Evolutionary conservation across 2,113 vertebrate genomes (phyloP), one percentile per base, ranked within the genome.

Genomic region (Lamprologus speciosus): DNA sequence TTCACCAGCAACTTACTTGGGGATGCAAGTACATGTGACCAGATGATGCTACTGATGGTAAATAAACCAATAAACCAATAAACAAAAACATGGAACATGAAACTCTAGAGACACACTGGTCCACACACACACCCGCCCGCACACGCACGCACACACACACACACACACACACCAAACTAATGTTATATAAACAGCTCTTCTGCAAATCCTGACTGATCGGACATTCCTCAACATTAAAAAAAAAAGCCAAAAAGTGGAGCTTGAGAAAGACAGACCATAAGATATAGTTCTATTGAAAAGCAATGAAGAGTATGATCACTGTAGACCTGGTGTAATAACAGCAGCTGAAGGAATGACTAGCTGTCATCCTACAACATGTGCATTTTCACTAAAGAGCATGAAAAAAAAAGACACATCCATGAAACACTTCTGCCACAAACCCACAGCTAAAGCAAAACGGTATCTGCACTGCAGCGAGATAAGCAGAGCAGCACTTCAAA

Each of bases 121-220:
- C 7, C 7, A 21, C 55, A 11, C 19, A 37, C 17, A 4, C 17
- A 37, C 21, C 21, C 21, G 21, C 21, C 21, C 21, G 21, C 7
- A n/a, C 55, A 14, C 19, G n/a, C 17, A 7, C 31, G 13, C 28
- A 6, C 28, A 6, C 6, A 2, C 28, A 31, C 28, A 6, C 28
- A 1, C 28, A 31, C 28, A 31, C 84, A 45, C 57, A 51, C 57
- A 13, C 40, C 17, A 16, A 68, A 79, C 23, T 9, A 47, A 31
- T 23, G 50, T 87, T 93, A 87, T 8, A 87, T 87, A 89, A 91
- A 92, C 85, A 83, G 57, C 4, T 83, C 70, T 73, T 85, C 84
- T 79, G 83, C 84, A 87, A 75, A 65, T 84, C 28, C 28, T 13
- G 42, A 80, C 70, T 28, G 50, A 85, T 73, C 80, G 57, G 51